Conservation (phyloP, 2,888 invertebrate species). For the Dasysyrphus tricinctus region DNA sequence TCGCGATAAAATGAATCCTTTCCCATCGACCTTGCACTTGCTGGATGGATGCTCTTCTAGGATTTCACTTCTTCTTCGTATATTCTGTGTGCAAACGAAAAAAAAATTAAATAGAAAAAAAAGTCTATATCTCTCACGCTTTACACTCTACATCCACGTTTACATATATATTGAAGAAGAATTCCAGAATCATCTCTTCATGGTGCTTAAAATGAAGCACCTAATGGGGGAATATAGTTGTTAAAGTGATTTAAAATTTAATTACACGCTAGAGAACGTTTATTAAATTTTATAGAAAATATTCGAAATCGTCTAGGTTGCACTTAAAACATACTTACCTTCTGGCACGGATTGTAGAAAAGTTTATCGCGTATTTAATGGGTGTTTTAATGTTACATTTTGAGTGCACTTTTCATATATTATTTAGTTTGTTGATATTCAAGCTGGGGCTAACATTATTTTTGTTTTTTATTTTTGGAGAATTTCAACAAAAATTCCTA, state of each 20-base stretch:
- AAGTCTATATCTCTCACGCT: background rate
- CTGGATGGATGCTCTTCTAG: slow-evolving; percentile 47
- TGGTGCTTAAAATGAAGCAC: slow-evolving; percentile 56
- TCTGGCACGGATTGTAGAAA: background rate
- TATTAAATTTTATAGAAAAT: slow-evolving; percentile 59
- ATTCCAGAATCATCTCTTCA: slow-evolving; percentile 28
- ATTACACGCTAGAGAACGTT: slow-evolving; percentile 54
- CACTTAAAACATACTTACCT: slow-evolving; percentile 12
- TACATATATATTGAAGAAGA: background rate
- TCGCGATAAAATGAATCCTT: slow-evolving; percentile 50
- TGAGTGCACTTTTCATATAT: background rate
- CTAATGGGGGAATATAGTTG: slow-evolving; percentile 44
- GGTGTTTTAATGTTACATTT: background rate
- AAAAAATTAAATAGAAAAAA: background rate
- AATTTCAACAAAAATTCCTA: too few species aligned
- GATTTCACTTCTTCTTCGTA: slow-evolving; percentile 52
- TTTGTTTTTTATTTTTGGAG: too few species aligned
- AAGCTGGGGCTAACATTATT: background rate
- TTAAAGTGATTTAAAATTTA: slow-evolving; percentile 71
- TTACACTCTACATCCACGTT: background rate
- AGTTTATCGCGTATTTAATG: slow-evolving; percentile 1
- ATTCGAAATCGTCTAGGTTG: slow-evolving; percentile 2
- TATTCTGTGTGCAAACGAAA: background rate
- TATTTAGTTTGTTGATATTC: background rate
- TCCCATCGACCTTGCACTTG: slow-evolving; percentile 65